A percentile compares a stretch with the other conserved stretches of the same genome.
phyloP scores from a whole-genome alignment of 2,113 vertebrate genomes.

The Tyrannus savana region DNA sequence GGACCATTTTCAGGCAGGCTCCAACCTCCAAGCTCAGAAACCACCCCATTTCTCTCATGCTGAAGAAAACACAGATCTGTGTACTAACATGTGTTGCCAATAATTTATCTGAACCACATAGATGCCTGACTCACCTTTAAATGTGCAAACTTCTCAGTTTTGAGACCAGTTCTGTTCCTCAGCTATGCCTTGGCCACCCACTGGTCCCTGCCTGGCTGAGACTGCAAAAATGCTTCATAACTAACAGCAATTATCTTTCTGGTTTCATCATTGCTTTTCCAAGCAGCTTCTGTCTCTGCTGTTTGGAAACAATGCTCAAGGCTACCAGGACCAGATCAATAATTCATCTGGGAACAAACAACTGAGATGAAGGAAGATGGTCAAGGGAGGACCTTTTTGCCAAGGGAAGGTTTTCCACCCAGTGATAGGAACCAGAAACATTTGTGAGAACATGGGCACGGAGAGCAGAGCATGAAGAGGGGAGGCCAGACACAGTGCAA shows the following conservation, averaged over 20 bases:
- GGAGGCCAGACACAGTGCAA: neutral
- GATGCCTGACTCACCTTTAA: neutral
- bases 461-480: neutral
- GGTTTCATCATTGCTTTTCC: slow-evolving; percentile 24
- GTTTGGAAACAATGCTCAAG: slow-evolving; percentile 37
- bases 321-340: slow-evolving; percentile 31
- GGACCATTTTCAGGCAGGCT: neutral
- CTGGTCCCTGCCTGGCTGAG: neutral
- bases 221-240: neutral
- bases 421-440: neutral
- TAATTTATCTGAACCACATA: neutral
- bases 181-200: neutral
- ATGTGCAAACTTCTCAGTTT: neutral
- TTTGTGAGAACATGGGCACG: neutral
- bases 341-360: slow-evolving; percentile 22
- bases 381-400: neutral
- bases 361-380: neutral
- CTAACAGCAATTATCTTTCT: neutral
- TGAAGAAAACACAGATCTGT: neutral
- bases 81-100: neutral
- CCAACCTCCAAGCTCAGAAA: neutral
- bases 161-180: neutral
- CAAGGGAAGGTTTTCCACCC: neutral
- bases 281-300: slow-evolving; percentile 12
- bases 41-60: neutral